phyloP scores from a whole-genome alignment of 2,888 invertebrate species.

The Hemistola chrysoprasaria region DNA sequence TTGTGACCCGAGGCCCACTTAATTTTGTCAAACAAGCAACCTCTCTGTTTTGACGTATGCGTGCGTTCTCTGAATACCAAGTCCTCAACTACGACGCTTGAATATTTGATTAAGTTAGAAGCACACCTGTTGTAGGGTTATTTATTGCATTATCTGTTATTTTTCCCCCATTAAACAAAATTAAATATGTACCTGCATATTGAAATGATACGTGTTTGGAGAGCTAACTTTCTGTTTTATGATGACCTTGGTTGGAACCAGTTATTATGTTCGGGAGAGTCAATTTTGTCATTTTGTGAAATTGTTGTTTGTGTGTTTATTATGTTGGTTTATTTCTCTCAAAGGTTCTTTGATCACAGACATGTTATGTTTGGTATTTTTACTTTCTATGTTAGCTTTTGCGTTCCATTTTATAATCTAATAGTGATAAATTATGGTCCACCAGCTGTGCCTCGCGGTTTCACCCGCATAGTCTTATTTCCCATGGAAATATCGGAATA shows the following conservation, averaged over 20 bases:
- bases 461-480: too few species aligned
- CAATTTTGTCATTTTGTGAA: background rate
- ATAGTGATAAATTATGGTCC: too few species aligned
- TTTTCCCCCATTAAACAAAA: constrained; percentile 30
- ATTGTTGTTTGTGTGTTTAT: background rate
- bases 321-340: too few species aligned
- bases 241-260: background rate
- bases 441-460: too few species aligned
- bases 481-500: too few species aligned
- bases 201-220: constrained; percentile 24
- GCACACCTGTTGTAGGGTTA: constrained; percentile 52
- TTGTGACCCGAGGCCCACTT: constrained; percentile 45
- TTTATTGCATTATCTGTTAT: constrained; percentile 41
- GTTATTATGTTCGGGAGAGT: too few species aligned
- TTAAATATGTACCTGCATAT: constrained; percentile 21
- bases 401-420: too few species aligned
- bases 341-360: too few species aligned
- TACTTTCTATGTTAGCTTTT: too few species aligned
- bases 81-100: constrained; percentile 36
- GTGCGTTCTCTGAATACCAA: constrained; percentile 35
- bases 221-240: constrained; percentile 21
- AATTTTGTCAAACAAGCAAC: constrained; percentile 60
- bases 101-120: constrained; percentile 56
- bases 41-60: constrained; percentile 55
- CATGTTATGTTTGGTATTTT: too few species aligned